A percentile compares a stretch with the other conserved stretches of the same genome.
Evolutionary conservation across 1,140 invertebrate species (phyloP).

Genomic region (Musca domestica): DNA sequence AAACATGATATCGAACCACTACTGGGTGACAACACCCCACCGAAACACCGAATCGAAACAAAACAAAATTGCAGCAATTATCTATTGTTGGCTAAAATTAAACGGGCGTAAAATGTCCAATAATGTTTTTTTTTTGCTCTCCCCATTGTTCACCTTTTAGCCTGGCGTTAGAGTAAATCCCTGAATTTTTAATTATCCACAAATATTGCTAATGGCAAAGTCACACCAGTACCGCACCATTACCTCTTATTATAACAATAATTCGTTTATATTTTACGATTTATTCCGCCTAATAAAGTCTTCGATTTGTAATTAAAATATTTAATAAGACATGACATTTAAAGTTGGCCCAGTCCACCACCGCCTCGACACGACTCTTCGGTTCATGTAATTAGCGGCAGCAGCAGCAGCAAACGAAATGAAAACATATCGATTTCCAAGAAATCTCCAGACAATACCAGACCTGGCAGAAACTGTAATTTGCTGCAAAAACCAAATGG

Average conservation of each 20-base stretch:
- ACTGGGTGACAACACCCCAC: no score
- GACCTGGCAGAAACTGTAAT: background rate
- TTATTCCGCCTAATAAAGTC: no score
- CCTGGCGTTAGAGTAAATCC: no score
- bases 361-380: no score
- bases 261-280: conserved; percentile 3
- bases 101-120: no score
- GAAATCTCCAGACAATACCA: conserved; percentile 20
- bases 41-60: no score
- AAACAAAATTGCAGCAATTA: no score
- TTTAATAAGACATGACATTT: conserved; percentile 19
- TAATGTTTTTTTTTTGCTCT: no score
- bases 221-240: background rate
- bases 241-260: background rate
- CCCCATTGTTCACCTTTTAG: no score
- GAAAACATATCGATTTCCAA: conserved; percentile 14
- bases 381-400: conserved; percentile 9
- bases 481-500: background rate
- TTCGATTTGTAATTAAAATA: conserved; percentile 8
- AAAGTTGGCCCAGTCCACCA: background rate
- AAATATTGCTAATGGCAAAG: background rate
- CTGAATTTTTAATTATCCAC: no score
- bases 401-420: background rate
- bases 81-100: no score
- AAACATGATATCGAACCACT: no score